Conservation (phyloP, 2,797 vertebrate species). For the Oreochromis mossambicus region DNA sequence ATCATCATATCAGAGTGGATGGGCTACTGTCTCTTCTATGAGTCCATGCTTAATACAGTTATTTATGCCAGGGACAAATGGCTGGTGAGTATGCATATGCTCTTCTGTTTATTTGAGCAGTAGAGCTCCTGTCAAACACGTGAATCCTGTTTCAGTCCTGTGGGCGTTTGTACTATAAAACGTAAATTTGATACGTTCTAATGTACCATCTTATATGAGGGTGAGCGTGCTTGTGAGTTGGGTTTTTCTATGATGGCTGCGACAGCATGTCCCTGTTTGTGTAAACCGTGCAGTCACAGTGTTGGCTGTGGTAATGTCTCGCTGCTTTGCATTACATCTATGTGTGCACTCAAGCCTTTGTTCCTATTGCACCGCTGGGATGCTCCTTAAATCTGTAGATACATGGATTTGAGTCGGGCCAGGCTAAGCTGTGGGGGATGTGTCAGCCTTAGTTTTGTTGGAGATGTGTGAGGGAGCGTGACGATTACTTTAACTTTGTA, state of each 20-base stretch:
- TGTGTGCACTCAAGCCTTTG: background rate
- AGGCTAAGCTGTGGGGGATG: background rate
- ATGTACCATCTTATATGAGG: background rate
- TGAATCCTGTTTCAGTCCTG: background rate
- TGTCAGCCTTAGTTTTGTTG: too few relatives aligned
- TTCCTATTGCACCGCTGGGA: background rate
- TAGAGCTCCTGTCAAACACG: background rate
- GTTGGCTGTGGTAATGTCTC: background rate
- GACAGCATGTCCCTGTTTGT: background rate
- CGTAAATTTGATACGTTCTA: background rate
- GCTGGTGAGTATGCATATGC: slow-evolving; percentile 78
- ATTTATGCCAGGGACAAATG: slow-evolving; percentile 92
- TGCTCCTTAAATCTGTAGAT: background rate
- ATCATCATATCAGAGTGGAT: slow-evolving; percentile 97
- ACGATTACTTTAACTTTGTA: too few relatives aligned
- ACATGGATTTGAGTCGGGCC: background rate
- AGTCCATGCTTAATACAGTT: slow-evolving; percentile 94
- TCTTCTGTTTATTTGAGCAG: background rate
- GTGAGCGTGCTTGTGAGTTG: background rate
- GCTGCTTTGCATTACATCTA: too few relatives aligned
- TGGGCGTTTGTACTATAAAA: background rate
- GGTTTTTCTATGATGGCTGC: background rate
- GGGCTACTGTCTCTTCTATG: slow-evolving; percentile 95
- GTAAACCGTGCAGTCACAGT: background rate
- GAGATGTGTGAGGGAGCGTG: too few relatives aligned